Base-by-base conservation (phyloP, 2,888 invertebrate species). In the Torymus auratus region DNA sequence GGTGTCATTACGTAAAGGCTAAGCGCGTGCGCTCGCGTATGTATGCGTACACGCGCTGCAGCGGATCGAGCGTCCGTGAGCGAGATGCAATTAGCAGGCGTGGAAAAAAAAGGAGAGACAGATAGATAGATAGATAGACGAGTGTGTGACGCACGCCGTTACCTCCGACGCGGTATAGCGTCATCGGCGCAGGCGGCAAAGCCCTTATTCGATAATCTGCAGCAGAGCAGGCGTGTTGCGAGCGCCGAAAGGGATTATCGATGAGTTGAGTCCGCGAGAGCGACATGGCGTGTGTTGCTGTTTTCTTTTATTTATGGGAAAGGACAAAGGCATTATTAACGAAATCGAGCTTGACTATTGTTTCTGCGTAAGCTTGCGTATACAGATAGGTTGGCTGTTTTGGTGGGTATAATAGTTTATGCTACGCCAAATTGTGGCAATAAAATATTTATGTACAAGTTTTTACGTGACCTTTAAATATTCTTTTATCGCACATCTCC, bases 41-140 rank as follows among this genome's bases (percentile, higher is more conserved):
- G 10, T 41, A 28, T 41, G 15, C 20, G 41, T 62, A 62, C 4
- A 10, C 20, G 20, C 10, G 15, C 41, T 7, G 15, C 23, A 28
- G n/a, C 52, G 55, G 5, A 55, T 15, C 60, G 65, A 62, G 12
- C 60, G 65, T 28, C 58, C 71, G 67, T 17, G 58, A 58, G 60
- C 41, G 67, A 61, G 55, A 68, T 68, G 62, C 70, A 70, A 62
- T 70, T 77, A 70, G 62, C 17, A 60, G 10, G 74, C 10, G 50
- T 28, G 52, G 15, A 65, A 56, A 55, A 17, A 41, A 3, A 20
- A 17, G 58, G 69, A 28, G 7, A 28, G 64, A 53, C 15, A 53
- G 28, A 41, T 10, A 53, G 15, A 15, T 28, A 41, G 28, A 60
- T 12, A 50, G 53, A 69, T 1, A 20, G 41, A 64, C 14, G 52